Conservation (phyloP, 2,797 vertebrate species). For the Platalea minor region DNA sequence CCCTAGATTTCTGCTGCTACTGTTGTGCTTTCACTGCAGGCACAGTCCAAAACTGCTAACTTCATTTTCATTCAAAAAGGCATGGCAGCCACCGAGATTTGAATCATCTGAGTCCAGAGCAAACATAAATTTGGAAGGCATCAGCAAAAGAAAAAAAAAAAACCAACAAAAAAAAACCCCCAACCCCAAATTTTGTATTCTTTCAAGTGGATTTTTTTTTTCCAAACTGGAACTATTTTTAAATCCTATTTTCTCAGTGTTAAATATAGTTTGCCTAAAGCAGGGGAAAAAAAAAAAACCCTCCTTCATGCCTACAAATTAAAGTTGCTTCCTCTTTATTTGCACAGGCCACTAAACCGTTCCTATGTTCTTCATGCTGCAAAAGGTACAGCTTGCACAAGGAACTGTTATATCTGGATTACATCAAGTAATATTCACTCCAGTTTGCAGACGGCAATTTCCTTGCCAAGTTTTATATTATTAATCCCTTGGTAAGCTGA, state of each 20-base stretch:
- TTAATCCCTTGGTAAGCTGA: conserved; percentile 64
- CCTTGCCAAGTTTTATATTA: conserved; percentile 63
- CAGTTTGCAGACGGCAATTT: conserved; percentile 50
- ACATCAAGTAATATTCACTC: conserved; percentile 50
- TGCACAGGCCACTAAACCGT: not conserved
- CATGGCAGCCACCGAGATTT: not conserved
- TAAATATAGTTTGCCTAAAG: conserved; percentile 30
- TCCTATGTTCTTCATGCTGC: not conserved
- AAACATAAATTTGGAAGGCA: conserved; percentile 7
- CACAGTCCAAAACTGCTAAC: not conserved
- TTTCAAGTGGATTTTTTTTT: not conserved
- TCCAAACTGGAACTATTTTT: conserved; percentile 21
- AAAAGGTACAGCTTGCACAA: not conserved
- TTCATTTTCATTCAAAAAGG: not conserved
- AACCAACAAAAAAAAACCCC: not conserved
- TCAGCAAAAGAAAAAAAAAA: not conserved
- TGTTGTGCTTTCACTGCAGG: not conserved
- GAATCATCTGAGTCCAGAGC: conserved; percentile 1
- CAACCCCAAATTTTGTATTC: conserved; percentile 1
- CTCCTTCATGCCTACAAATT: not conserved
- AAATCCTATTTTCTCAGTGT: conserved; percentile 28
- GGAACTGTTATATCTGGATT: conserved; percentile 55
- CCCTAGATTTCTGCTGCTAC: not conserved
- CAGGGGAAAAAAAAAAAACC: not conserved
- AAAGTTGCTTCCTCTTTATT: not conserved